Evolutionary conservation across 2,113 vertebrate species (phyloP), one percentile per base, ranked within the genome.

Genomic region (Circaetus gallicus): DNA sequence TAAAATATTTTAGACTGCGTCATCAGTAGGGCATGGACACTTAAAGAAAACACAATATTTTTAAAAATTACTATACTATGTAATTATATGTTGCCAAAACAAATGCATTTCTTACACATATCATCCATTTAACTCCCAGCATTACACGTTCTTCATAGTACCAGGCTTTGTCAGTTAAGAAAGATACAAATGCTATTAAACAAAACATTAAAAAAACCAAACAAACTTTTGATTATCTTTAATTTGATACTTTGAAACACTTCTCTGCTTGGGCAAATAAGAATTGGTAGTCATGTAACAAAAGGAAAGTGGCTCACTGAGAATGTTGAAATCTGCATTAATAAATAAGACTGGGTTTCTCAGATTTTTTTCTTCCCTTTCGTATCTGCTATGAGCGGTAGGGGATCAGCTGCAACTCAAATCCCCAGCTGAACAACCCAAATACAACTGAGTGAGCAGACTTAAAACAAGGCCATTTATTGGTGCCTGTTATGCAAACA

Each of bases 371-470:
- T 28, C 82, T 71, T 93, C 93, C 71, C 84, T 90, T 97, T 97
- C 67, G 32, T 98, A 98, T 98, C 98, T 98, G 98, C 96, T 95
- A 98, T 62, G 96, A 98, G 97, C 94, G 96, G 98, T 98, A 98
- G 98, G 98, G 98, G 98, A 98, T 98, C 98, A 98, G 98, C 98
- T 98, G 98, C 82, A 92, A 97, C 96, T 98, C 97, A 98, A 98
- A 98, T 98, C 98, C 98, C 98, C 98, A 98, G 98, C 98, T 99
- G 98, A 98, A 98, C 98, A 98, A 97, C 97, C 98, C 97, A 98
- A 98, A 98, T 98, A 98, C 98, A 98, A 98, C 98, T 97, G 98
- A 98, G 98, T 98, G 98, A 98, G 98, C 98, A 98, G 98, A 98
- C 98, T 98, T 98, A 98, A 98, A 98, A 98, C 98, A 98, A 98